Percentiles rank a stretch among this genome's conserved stretches.
Evolutionary conservation across 2,888 invertebrate species (phyloP).

Genomic region (Thyatira batis): DNA sequence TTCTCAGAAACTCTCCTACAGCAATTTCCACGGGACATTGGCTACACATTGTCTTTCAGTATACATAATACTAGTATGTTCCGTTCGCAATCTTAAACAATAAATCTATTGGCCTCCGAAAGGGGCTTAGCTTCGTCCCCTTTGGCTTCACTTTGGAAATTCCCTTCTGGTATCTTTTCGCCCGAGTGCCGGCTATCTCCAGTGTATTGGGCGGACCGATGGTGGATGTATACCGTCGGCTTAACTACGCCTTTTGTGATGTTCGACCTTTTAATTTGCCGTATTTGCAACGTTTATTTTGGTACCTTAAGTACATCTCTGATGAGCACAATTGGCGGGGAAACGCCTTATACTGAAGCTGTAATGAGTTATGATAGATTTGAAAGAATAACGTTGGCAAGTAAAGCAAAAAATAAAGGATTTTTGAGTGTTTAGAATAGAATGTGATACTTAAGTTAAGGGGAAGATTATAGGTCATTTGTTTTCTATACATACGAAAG

Average conservation of each 20-base stretch:
- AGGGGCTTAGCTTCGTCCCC: conserved; percentile 35
- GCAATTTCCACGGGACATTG: background rate
- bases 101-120: conserved; percentile 60
- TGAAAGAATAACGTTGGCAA: too few species aligned
- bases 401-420: too few species aligned
- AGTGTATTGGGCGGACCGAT: conserved; percentile 37
- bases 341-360: background rate
- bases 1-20: background rate
- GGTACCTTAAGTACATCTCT: too few species aligned
- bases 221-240: conserved; percentile 43
- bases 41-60: conserved; percentile 14
- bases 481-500: too few species aligned
- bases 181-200: conserved; percentile 54
- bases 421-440: too few species aligned
- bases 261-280: background rate
- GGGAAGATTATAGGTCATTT: too few species aligned
- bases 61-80: conserved; percentile 45
- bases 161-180: conserved; percentile 64
- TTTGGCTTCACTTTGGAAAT: conserved; percentile 44
- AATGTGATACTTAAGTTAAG: too few species aligned
- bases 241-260: conserved; percentile 6
- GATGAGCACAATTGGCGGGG: too few species aligned
- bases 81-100: conserved; percentile 58
- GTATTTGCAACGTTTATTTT: background rate
- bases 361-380: too few species aligned